A percentile compares a stretch with the other conserved stretches of the same genome.
These are phyloP conservation scores for Teleogryllus occipitalis DNA, from an alignment of 1,140 invertebrate species.

Conservation along the genomic window DNA sequence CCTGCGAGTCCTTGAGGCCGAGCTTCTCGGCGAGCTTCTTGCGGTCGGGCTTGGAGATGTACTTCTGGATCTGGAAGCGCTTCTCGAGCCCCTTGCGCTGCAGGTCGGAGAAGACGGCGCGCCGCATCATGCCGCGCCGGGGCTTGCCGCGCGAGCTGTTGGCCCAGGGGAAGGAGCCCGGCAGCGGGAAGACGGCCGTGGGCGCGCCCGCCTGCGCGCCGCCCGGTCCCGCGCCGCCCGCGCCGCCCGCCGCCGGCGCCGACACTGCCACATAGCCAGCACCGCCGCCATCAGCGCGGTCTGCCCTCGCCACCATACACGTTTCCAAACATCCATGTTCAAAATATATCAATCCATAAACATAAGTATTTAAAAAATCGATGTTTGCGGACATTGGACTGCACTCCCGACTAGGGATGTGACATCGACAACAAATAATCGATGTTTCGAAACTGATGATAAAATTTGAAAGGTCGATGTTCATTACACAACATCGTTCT, in stretches of 20 bases:
- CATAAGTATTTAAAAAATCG: too few species aligned
- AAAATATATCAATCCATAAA: too few species aligned
- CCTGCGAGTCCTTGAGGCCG: constrained; percentile 90
- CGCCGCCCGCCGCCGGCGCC: constrained; percentile 10
- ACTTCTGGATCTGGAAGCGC: constrained; percentile 94
- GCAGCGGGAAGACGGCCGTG: constrained; percentile 51
- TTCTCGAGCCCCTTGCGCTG: constrained; percentile 91
- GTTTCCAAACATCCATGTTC: too few species aligned
- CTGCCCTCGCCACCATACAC: too few species aligned
- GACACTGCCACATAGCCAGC: constrained; percentile 7
- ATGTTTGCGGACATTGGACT: too few species aligned
- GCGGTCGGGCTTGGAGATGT: constrained; percentile 94
- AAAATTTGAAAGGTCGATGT: too few species aligned
- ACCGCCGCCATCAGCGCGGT: too few species aligned
- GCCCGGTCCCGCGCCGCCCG: constrained; percentile 27
- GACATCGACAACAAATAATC: too few species aligned
- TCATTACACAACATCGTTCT: too few species aligned
- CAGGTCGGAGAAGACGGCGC: constrained; percentile 86
- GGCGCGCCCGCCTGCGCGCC: constrained; percentile 27
- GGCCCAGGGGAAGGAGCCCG: constrained; percentile 69
- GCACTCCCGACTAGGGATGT: too few species aligned
- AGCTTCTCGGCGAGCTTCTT: constrained; percentile 92
- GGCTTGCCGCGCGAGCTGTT: constrained; percentile 70
- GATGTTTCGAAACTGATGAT: too few species aligned
- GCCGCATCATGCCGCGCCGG: constrained; percentile 85